Evolutionary conservation across 2,113 vertebrate species (phyloP).

Genomic region (Catagonus wagneri): DNA sequence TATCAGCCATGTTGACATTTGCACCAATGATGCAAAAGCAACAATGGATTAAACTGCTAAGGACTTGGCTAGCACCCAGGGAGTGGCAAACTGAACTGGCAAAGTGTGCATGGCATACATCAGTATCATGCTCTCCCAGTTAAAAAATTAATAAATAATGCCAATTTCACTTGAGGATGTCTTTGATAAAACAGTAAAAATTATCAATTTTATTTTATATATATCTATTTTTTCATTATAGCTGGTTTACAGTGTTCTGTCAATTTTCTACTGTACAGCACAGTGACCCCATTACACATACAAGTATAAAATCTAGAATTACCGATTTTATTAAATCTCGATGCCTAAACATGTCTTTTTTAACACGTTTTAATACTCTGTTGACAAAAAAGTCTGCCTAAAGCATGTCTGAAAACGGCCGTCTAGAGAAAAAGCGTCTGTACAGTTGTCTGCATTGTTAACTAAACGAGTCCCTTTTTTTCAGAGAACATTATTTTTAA

Average conservation of each 20-base stretch:
- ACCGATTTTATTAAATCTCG: background rate
- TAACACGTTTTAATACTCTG: background rate
- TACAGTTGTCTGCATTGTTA: background rate
- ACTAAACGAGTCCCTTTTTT: background rate
- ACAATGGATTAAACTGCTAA: background rate
- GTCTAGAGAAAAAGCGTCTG: background rate
- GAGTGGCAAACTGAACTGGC: background rate
- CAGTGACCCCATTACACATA: no score
- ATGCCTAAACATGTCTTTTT: background rate
- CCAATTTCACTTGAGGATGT: background rate
- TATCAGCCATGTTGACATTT: background rate
- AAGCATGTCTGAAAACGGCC: background rate
- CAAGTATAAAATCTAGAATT: no score
- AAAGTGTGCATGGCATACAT: background rate
- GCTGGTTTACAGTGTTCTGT: no score
- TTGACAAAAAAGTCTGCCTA: background rate
- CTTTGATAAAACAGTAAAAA: background rate
- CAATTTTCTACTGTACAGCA: no score
- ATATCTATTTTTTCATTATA: no score
- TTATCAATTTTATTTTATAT: background rate
- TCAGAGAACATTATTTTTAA: conserved; percentile 23
- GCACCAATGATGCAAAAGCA: background rate
- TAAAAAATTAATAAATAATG: background rate
- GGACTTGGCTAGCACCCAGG: background rate
- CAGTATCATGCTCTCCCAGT: background rate